These are phyloP conservation scores for Lissonota sp. DNA, from an alignment of 2,888 invertebrate species.

Conservation along the genomic window DNA sequence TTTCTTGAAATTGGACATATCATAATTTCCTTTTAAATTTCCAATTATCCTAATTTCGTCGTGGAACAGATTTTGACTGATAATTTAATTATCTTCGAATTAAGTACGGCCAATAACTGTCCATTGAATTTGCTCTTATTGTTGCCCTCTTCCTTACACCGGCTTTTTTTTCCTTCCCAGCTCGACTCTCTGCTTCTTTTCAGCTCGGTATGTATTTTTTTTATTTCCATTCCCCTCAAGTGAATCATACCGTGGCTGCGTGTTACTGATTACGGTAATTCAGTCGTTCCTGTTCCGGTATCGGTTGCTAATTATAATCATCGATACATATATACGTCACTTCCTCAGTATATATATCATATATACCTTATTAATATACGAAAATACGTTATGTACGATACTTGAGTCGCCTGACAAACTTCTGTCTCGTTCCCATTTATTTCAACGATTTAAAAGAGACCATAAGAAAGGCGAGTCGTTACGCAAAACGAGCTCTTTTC, in stretches of 20 bases:
- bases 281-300: conserved; percentile 77
- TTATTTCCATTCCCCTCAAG: conserved; percentile 63
- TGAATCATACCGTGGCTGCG: conserved; percentile 77
- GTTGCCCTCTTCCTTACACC: conserved; percentile 56
- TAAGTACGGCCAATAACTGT: conserved; percentile 22
- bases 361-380: not conserved
- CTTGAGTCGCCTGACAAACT: conserved; percentile 47
- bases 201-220: conserved; percentile 42
- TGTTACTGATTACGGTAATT: conserved; percentile 82
- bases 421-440: conserved; percentile 24
- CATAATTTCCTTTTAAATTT: too few species aligned
- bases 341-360: conserved; percentile 73
- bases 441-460: conserved; percentile 37
- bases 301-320: conserved; percentile 83
- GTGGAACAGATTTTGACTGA: too few species aligned
- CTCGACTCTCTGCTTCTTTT: conserved; percentile 49
- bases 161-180: conserved; percentile 41
- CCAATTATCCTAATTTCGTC: too few species aligned
- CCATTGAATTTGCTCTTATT: conserved; percentile 41
- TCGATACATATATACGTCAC: conserved; percentile 78
- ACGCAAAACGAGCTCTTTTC: conserved; percentile 57
- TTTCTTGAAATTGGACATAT: not conserved
- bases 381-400: conserved; percentile 39
- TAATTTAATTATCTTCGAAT: too few species aligned
- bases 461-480: conserved; percentile 33